These are phyloP conservation scores for Anticlea derivata DNA, from an alignment of 2,888 invertebrate species.

Conservation along the genomic window DNA sequence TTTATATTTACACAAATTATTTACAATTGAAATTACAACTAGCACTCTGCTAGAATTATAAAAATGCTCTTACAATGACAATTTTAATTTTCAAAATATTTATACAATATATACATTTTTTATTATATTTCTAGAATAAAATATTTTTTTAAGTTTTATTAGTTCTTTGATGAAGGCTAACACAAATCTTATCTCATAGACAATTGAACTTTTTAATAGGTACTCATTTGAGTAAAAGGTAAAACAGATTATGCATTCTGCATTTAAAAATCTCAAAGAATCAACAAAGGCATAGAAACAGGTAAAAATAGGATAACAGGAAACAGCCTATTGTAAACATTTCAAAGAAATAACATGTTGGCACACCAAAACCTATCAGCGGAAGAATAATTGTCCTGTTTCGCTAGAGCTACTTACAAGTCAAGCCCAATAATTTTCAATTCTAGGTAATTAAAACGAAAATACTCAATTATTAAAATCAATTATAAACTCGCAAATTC, in stretches of 20 bases:
- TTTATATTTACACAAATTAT: slow-evolving; percentile 74
- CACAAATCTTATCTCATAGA: slow-evolving; percentile 26
- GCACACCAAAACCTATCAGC: slow-evolving; percentile 41
- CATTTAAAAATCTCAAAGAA: slow-evolving; percentile 6
- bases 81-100: slow-evolving; percentile 41
- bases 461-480: too few relatives aligned
- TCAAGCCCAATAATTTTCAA: too few relatives aligned
- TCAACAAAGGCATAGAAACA: slow-evolving; percentile 10
- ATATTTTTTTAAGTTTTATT: neutral
- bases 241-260: slow-evolving; percentile 1
- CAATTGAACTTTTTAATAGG: slow-evolving; percentile 16
- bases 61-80: slow-evolving; percentile 47
- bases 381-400: slow-evolving; percentile 29
- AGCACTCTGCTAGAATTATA: slow-evolving; percentile 62
- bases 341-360: slow-evolving; percentile 38
- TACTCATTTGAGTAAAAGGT: slow-evolving; percentile 2
- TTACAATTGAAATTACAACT: slow-evolving; percentile 61
- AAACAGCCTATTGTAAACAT: slow-evolving; percentile 27
- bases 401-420: too few relatives aligned
- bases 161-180: neutral
- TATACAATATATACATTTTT: slow-evolving; percentile 74
- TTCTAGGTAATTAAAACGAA: too few relatives aligned
- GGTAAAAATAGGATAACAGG: slow-evolving; percentile 24
- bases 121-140: slow-evolving; percentile 12
- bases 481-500: too few relatives aligned